A percentile compares a stretch with the other conserved stretches of the same genome.
Conservation (phyloP, 2,797 vertebrate genomes). For the Amazonetta brasiliensis region DNA sequence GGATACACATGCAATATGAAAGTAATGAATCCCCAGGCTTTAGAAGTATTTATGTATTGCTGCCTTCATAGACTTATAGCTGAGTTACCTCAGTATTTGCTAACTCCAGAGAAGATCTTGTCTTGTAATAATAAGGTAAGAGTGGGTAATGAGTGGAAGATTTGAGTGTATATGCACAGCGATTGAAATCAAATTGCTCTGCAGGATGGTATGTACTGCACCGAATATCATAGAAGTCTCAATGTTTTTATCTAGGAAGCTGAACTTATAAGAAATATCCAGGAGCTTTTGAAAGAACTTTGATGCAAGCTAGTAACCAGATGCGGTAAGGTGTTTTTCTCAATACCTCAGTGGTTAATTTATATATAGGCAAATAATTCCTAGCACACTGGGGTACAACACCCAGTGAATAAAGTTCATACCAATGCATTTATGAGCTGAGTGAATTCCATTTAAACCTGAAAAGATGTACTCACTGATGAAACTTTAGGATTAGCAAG, state of each 20-base stretch:
- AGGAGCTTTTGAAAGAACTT: constrained; percentile 89
- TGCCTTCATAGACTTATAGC: neutral
- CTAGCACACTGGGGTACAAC: neutral
- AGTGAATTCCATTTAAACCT: neutral
- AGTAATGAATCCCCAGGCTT: neutral
- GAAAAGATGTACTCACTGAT: neutral
- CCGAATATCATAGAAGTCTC: neutral
- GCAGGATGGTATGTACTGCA: neutral
- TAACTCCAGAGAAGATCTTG: neutral
- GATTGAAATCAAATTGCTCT: neutral
- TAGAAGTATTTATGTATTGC: neutral
- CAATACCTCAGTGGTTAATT: neutral
- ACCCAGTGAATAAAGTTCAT: neutral
- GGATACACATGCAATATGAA: neutral
- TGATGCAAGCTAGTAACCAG: constrained; percentile 85
- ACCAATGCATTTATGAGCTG: accelerated
- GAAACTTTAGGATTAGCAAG: neutral
- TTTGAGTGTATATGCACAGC: neutral
- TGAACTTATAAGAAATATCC: constrained; percentile 89
- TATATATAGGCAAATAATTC: neutral
- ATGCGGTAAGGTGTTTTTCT: constrained; percentile 82
- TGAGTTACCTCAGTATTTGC: neutral
- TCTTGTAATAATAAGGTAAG: neutral
- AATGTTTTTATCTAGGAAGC: constrained; percentile 83
- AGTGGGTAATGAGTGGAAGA: neutral